A percentile compares a stretch with the other conserved stretches of the same genome.
These are phyloP conservation scores for Picathartes gymnocephalus DNA, from an alignment of 2,113 vertebrate species.

Conservation along the genomic window DNA sequence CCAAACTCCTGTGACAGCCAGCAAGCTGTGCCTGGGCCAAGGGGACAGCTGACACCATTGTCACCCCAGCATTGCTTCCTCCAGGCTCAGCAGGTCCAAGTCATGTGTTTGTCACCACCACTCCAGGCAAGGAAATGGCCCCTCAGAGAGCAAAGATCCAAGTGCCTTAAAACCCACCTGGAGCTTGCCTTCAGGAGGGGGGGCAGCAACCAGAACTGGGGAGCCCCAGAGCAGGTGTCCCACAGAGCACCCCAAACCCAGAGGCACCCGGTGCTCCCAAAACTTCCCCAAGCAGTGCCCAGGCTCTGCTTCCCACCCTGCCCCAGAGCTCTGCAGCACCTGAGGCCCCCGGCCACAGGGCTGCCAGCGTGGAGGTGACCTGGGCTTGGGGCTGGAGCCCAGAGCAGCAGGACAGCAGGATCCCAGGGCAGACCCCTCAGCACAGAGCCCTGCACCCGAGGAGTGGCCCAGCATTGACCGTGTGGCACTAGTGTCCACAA, in stretches of 20 bases:
- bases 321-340: accelerated
- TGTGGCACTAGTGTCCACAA: accelerated
- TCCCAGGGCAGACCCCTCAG: background rate
- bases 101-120: background rate
- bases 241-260: background rate
- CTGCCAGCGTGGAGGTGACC: background rate
- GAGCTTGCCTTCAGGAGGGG: background rate
- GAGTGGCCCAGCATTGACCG: accelerated
- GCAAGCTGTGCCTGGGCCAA: background rate
- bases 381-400: background rate
- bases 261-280: background rate
- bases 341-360: accelerated
- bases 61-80: accelerated
- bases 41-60: background rate
- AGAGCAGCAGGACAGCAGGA: background rate
- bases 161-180: background rate
- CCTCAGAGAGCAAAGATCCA: background rate
- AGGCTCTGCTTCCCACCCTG: background rate
- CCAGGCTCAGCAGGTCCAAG: background rate
- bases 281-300: accelerated
- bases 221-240: background rate
- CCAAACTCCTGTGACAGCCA: background rate
- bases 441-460: accelerated
- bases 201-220: background rate
- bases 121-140: accelerated